Conservation (phyloP, 2,113 vertebrate genomes). For the Cichladusa arquata region DNA sequence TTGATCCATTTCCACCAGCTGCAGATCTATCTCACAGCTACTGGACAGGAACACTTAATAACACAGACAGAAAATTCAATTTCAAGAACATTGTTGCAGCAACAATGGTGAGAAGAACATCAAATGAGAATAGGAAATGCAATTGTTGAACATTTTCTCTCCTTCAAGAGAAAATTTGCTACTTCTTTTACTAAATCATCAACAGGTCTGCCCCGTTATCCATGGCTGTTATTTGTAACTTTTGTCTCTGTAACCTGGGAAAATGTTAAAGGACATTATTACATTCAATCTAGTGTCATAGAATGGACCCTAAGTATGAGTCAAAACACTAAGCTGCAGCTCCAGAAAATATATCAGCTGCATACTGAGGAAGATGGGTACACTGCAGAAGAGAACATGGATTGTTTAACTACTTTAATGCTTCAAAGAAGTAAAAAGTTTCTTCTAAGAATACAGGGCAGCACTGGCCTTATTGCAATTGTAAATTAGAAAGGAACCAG, state of each 20-base stretch:
- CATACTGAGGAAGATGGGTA: fast-evolving
- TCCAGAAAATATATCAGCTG: neutral
- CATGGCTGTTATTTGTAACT: neutral
- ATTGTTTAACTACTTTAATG: neutral
- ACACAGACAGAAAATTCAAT: neutral
- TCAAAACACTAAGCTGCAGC: neutral
- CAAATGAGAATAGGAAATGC: neutral
- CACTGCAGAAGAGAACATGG: neutral
- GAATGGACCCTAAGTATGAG: neutral
- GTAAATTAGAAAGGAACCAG: neutral
- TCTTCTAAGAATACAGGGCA: neutral
- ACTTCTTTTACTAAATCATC: neutral
- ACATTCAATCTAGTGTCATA: neutral
- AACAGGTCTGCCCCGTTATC: neutral
- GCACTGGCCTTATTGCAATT: neutral
- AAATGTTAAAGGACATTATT: neutral
- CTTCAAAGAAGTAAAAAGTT: neutral
- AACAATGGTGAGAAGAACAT: neutral
- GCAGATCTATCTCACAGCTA: neutral
- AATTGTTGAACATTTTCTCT: neutral
- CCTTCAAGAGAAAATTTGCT: neutral
- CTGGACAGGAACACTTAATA: neutral
- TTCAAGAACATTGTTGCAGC: neutral
- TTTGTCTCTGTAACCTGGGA: neutral
- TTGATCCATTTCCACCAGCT: neutral